Conservation (phyloP, 2,113 vertebrate genomes). For the Poeciliopsis prolifica region DNA sequence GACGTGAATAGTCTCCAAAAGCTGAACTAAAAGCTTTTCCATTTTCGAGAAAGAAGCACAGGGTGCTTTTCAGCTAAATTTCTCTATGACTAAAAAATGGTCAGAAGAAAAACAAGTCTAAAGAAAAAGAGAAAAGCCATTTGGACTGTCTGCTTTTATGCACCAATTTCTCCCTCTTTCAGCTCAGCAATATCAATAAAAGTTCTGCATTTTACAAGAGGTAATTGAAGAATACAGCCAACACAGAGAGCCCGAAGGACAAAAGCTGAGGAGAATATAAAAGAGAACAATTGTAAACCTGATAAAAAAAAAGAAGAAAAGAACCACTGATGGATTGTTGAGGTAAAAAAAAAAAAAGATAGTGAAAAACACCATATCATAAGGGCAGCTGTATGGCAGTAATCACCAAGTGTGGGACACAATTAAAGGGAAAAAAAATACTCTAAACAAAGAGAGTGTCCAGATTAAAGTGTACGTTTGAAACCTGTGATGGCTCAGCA, state of each 20-base stretch:
- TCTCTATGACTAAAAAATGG: slow-evolving; percentile 39
- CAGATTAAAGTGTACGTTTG: slow-evolving; percentile 30
- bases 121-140: slow-evolving; percentile 37
- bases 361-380: slow-evolving; percentile 32
- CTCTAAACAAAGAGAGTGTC: slow-evolving; percentile 9
- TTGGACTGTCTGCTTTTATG: slow-evolving; percentile 52
- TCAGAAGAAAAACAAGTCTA: slow-evolving; percentile 23
- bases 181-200: slow-evolving; percentile 59
- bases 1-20: slow-evolving; percentile 40
- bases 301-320: slow-evolving; percentile 7
- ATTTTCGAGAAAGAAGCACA: slow-evolving; percentile 61
- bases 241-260: slow-evolving; percentile 39
- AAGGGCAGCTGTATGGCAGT: slow-evolving; percentile 9
- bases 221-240: slow-evolving; percentile 59
- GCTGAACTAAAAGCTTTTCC: slow-evolving; percentile 69
- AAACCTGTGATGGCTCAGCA: slow-evolving; percentile 12
- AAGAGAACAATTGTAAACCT: slow-evolving; percentile 19
- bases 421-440: slow-evolving; percentile 12
- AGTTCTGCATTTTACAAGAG: slow-evolving; percentile 59
- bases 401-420: slow-evolving; percentile 31
- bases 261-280: slow-evolving; percentile 26
- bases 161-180: slow-evolving; percentile 37
- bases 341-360: slow-evolving; percentile 20
- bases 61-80: slow-evolving; percentile 49
- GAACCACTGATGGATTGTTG: slow-evolving; percentile 12